phyloP scores from a whole-genome alignment of 1,140 invertebrate genomes.

The Pogonomyrmex californicus region DNA sequence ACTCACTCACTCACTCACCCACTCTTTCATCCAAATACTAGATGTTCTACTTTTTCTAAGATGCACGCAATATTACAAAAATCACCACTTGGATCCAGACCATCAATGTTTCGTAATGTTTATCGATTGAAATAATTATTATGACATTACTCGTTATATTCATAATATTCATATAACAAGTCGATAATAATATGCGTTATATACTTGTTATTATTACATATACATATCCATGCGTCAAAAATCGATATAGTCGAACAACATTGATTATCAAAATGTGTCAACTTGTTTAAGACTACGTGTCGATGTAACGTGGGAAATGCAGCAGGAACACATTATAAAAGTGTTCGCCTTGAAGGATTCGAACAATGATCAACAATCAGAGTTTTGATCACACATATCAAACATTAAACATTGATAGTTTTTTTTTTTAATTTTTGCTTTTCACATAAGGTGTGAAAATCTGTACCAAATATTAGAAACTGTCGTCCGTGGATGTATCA shows the following conservation, averaged over 20 bases:
- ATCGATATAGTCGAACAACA: slow-evolving; percentile 7
- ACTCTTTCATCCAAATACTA: not conserved
- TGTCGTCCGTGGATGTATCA: not conserved
- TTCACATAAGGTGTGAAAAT: not conserved
- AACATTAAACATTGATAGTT: not conserved
- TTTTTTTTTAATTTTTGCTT: slow-evolving; percentile 29
- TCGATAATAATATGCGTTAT: not conserved
- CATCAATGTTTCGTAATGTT: not conserved
- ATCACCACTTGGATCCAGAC: not conserved
- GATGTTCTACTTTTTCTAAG: not conserved
- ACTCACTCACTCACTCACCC: too few species aligned
- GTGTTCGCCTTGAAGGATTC: not conserved
- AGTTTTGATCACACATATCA: slow-evolving; percentile 5
- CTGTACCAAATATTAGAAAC: not conserved
- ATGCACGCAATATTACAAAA: slow-evolving; percentile 6
- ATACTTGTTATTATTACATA: not conserved
- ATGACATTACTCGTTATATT: not conserved
- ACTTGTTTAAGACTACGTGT: not conserved
- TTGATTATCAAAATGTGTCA: slow-evolving; percentile 56
- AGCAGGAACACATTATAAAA: slow-evolving; percentile 21
- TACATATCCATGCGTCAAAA: not conserved
- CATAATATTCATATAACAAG: not conserved
- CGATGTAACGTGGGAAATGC: slow-evolving; percentile 10
- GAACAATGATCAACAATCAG: slow-evolving; percentile 29
- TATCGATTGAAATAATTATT: not conserved